Conservation (phyloP, 2,797 vertebrate genomes). For the Coccyzus lansbergi region DNA sequence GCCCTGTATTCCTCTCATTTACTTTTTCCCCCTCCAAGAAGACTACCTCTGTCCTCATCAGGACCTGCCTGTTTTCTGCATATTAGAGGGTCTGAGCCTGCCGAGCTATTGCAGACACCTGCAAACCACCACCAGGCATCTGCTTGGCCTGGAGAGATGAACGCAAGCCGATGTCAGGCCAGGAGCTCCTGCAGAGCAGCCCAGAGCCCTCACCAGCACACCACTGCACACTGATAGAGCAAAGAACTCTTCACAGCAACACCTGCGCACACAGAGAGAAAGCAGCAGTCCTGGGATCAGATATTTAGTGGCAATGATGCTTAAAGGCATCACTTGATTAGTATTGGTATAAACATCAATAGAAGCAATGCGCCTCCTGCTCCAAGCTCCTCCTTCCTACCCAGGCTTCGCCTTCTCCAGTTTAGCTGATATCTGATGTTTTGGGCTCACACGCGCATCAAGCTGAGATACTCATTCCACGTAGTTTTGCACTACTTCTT, state of each 20-base stretch:
- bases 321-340: not conserved
- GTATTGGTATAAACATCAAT: not conserved
- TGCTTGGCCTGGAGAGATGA: not conserved
- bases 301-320: not conserved
- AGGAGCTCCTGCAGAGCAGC: not conserved
- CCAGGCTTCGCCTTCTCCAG: not conserved
- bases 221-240: not conserved
- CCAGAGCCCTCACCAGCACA: not conserved
- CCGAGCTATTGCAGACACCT: not conserved
- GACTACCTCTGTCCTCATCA: not conserved
- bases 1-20: not conserved
- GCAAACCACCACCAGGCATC: not conserved
- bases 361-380: not conserved
- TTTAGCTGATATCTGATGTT: rapidly evolving
- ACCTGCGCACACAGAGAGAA: not conserved
- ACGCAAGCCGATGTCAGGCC: not conserved
- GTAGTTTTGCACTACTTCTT: not conserved
- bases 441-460: not conserved
- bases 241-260: not conserved
- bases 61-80: not conserved
- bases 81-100: not conserved
- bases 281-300: not conserved
- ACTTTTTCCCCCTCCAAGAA: not conserved
- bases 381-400: not conserved
- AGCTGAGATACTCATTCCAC: not conserved